Evolutionary conservation across 2,888 invertebrate species (phyloP), one percentile per base, ranked within the genome.

Genomic region (Dasysyrphus albostriatus): DNA sequence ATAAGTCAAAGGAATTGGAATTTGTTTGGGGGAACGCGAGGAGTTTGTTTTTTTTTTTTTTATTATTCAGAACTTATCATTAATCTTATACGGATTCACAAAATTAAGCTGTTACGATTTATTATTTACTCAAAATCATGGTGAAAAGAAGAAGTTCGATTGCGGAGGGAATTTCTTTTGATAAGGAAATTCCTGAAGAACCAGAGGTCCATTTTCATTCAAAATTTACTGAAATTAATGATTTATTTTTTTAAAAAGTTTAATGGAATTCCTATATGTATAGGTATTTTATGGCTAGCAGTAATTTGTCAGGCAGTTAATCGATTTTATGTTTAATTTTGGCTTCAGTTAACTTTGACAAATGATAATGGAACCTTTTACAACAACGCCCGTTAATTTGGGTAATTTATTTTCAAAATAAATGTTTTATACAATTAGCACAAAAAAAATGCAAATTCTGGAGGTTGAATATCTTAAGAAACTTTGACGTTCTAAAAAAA

Each of bases 1-100:
- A 39, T 58, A 73, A 63, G 80, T 59, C 56, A 56, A 58, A 58
- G 47, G 47, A 73, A 58, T 49, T 58, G 47, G 47, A 73, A 58
- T 49, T 58, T 37, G 10, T n/a, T 32, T 9, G 16, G 37, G 6
- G 37, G 63, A 10, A 42, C 37, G 12, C 47, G 49, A 4, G 16
- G 65, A 65, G 49, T 67, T 34, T 67, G 49, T 67, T 24, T 24
- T 24, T 24, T 24, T 24, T 3, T 24, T 24, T 24, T 24, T 24
- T 24, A 2, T 24, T 24, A 24, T 24, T 67, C 34, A 2, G 6
- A 67, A 73, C 54, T 51, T 78, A 59, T 67, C 83, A 78, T 73
- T 54, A 78, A 78, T 83, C 54, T 82, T 19, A 24, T 61, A 39
- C 49, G 49, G 77, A 76, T 70, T 69, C 49, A 32, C 39, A 12